Percentiles rank a stretch among this genome's conserved stretches.
Conservation (phyloP, 2,113 vertebrate genomes). For the Hypanus sabinus region DNA sequence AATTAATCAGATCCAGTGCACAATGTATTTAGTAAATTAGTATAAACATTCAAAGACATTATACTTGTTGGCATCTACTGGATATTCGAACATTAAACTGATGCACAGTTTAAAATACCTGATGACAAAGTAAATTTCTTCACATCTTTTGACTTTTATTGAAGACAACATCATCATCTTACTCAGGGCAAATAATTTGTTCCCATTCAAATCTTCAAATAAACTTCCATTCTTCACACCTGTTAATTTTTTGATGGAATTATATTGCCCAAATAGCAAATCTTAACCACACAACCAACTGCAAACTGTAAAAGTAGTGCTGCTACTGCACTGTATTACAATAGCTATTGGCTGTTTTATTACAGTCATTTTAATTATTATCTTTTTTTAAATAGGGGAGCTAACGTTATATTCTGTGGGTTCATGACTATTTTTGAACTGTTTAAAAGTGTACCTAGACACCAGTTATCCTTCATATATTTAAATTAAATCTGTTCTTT, state of each 20-base stretch:
- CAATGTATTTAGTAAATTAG: background rate
- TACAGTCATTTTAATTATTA: constrained; percentile 43
- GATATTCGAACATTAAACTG: background rate
- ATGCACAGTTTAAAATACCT: background rate
- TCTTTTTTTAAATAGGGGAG: constrained; percentile 39
- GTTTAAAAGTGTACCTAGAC: background rate
- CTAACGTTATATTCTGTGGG: constrained; percentile 42
- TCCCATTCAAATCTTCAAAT: background rate
- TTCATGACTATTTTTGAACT: constrained; percentile 22
- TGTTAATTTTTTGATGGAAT: background rate
- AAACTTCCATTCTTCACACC: background rate
- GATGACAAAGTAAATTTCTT: background rate
- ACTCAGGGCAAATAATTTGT: background rate
- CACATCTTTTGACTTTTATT: background rate
- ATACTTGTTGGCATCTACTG: background rate
- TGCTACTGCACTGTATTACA: constrained; percentile 22
- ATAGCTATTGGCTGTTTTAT: constrained; percentile 13
- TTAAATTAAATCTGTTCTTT: constrained; percentile 6
- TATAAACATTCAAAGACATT: background rate
- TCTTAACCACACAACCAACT: background rate
- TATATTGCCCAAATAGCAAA: background rate
- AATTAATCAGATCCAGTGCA: background rate
- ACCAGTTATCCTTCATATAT: background rate
- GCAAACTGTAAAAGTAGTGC: constrained; percentile 10
- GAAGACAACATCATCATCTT: background rate